Evolutionary conservation across 2,113 vertebrate genomes (phyloP).

Genomic region (Seriola rivoliana): DNA sequence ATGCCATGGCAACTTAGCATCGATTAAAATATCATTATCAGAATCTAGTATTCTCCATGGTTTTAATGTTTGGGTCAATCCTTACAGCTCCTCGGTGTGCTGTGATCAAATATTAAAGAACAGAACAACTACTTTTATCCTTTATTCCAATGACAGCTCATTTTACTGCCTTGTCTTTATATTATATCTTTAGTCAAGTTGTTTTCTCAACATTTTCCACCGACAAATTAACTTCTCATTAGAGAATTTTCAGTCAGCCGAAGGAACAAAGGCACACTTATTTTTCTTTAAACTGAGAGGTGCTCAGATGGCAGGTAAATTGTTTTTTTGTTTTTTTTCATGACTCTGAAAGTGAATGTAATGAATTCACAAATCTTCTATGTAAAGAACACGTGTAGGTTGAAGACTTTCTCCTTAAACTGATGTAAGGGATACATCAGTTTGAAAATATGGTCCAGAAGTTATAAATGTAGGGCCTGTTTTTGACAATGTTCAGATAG

Average conservation of each 20-base stretch:
- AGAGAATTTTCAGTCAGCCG: slow-evolving; percentile 24
- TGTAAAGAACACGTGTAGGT: background rate
- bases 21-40: background rate
- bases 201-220: slow-evolving; percentile 17
- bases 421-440: background rate
- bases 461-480: no score
- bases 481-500: background rate
- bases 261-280: slow-evolving; percentile 37
- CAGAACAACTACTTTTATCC: slow-evolving; percentile 22
- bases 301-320: slow-evolving; percentile 21
- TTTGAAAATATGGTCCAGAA: no score
- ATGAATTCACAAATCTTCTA: background rate
- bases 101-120: slow-evolving; percentile 47
- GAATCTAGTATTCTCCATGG: background rate
- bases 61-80: slow-evolving; percentile 34
- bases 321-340: slow-evolving; percentile 20
- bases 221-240: slow-evolving; percentile 56
- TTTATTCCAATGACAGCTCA: slow-evolving; percentile 38
- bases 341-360: background rate
- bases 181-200: slow-evolving; percentile 17
- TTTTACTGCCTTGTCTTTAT: slow-evolving; percentile 14
- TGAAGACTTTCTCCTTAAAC: background rate
- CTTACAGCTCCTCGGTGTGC: background rate
- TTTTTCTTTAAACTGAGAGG: slow-evolving; percentile 17
- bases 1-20: background rate